Percentiles rank a stretch among this genome's conserved stretches.
phyloP scores from a whole-genome alignment of 1,140 invertebrate genomes.

The Ips nitidus region DNA sequence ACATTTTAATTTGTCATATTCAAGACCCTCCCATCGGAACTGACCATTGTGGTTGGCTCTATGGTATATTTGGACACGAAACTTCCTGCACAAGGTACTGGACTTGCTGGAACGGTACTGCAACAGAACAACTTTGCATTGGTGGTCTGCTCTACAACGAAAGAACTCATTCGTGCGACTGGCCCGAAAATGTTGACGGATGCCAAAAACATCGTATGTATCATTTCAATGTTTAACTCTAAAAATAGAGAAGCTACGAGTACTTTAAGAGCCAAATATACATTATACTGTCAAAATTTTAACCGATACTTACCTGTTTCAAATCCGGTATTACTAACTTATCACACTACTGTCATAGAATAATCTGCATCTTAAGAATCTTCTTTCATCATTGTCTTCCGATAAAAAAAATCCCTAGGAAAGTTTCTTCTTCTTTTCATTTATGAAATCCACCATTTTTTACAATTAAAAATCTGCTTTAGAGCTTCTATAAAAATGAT shows the following conservation, averaged over 20 bases:
- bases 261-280: neutral
- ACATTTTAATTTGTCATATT: neutral
- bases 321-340: no score
- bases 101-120: conserved; percentile 93
- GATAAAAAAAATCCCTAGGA: no score
- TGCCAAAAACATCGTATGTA: conserved; percentile 92
- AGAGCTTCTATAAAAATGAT: neutral
- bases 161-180: conserved; percentile 85
- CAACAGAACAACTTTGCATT: conserved; percentile 90
- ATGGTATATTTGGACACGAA: conserved; percentile 91
- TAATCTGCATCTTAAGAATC: no score
- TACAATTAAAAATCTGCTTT: neutral
- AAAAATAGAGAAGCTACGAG: no score
- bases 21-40: conserved; percentile 79
- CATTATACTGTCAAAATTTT: neutral
- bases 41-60: conserved; percentile 90
- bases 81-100: conserved; percentile 90
- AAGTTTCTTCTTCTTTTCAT: no score
- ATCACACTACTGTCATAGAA: no score
- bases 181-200: conserved; percentile 89
- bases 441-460: no score
- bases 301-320: neutral
- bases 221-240: neutral
- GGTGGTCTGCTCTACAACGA: conserved; percentile 90
- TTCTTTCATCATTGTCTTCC: no score